Conservation (phyloP, 2,888 invertebrate species). For the Microchrysa polita region DNA sequence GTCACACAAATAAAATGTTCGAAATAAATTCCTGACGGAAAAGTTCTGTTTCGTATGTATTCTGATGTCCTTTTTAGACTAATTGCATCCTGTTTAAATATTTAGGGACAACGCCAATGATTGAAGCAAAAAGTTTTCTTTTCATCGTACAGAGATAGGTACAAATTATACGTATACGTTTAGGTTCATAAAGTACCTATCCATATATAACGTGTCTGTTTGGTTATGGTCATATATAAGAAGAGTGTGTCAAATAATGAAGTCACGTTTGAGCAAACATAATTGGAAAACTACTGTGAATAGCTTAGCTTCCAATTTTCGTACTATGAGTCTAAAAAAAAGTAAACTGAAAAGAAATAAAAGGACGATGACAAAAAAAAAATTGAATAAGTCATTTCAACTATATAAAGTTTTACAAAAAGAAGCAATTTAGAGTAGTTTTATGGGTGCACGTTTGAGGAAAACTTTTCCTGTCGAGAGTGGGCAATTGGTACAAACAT, state of each 20-base stretch:
- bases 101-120: slow-evolving; percentile 1
- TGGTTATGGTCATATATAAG: not conserved
- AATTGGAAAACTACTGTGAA: slow-evolving; percentile 38
- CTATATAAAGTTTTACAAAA: slow-evolving; percentile 29
- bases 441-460: slow-evolving; percentile 7
- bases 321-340: not conserved
- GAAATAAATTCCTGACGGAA: too few relatives aligned
- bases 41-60: too few relatives aligned
- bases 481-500: not conserved
- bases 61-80: slow-evolving; percentile 13
- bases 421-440: slow-evolving; percentile 38
- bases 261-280: slow-evolving; percentile 36
- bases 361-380: slow-evolving; percentile 1
- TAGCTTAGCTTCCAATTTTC: not conserved
- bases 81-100: slow-evolving; percentile 39
- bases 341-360: too few relatives aligned
- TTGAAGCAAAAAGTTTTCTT: not conserved
- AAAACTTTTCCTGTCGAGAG: not conserved
- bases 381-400: slow-evolving; percentile 24
- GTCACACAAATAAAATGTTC: too few relatives aligned
- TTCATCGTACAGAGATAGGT: too few relatives aligned
- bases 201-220: not conserved
- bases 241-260: slow-evolving; percentile 23
- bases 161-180: too few relatives aligned
- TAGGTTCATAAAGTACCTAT: too few relatives aligned